phyloP scores from a whole-genome alignment of 1,140 invertebrate genomes.

The Oscheius sp. region DNA sequence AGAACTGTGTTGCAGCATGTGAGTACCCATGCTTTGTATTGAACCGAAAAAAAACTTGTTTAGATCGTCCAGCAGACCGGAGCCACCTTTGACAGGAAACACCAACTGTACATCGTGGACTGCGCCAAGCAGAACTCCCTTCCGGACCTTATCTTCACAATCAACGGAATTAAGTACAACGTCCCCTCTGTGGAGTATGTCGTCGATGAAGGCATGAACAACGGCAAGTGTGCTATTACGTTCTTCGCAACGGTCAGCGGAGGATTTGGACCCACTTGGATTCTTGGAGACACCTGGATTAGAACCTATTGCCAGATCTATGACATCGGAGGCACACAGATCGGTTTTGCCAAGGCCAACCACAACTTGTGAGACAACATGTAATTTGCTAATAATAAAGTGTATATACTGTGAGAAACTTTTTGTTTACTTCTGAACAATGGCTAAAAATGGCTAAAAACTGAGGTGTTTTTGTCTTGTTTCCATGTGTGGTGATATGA shows the following conservation, averaged over 20 bases:
- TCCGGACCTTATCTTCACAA: constrained; percentile 48
- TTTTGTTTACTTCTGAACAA: no score
- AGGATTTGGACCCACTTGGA: constrained; percentile 25
- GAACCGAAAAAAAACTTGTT: neutral
- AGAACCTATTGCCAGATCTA: constrained; percentile 34
- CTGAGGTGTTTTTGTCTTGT: no score
- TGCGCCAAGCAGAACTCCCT: constrained; percentile 28
- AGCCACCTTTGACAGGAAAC: constrained; percentile 37
- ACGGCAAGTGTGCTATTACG: constrained; percentile 30
- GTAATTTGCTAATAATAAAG: no score
- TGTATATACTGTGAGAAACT: no score
- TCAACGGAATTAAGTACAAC: constrained; percentile 35
- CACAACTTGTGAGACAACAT: no score
- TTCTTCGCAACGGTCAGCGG: neutral
- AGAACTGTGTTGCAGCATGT: constrained; percentile 19
- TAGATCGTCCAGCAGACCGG: constrained; percentile 41
- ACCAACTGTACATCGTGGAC: constrained; percentile 38
- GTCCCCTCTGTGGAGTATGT: constrained; percentile 45
- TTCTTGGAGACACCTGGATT: constrained; percentile 41
- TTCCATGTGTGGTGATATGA: no score
- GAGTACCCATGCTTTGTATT: neutral
- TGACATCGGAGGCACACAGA: constrained; percentile 24
- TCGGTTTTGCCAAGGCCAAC: constrained; percentile 32
- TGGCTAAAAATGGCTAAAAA: no score
- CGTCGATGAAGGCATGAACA: constrained; percentile 34